phyloP scores from a whole-genome alignment of 2,113 vertebrate genomes.

The Zapus hudsonius region DNA sequence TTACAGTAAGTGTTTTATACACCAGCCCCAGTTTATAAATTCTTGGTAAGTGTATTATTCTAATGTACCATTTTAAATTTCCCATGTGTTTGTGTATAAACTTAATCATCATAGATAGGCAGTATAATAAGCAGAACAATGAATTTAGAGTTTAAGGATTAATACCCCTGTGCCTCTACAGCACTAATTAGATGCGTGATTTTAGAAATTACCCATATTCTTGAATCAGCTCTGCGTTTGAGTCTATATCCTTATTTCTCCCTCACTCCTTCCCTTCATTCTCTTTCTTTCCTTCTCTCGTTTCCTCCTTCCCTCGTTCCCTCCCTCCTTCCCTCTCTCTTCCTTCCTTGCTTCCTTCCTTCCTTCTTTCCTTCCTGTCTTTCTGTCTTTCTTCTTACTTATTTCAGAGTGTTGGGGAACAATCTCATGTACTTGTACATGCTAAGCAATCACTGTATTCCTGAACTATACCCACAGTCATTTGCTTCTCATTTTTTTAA shows the following conservation, averaged over 20 bases:
- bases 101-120: background rate
- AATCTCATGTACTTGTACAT: background rate
- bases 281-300: too few species aligned
- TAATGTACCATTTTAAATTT: slow-evolving; percentile 23
- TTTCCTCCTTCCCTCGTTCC: too few species aligned
- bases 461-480: background rate
- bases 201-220: background rate
- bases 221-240: background rate
- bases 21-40: too few species aligned
- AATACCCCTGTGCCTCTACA: background rate
- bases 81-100: background rate
- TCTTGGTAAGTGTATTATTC: too few species aligned
- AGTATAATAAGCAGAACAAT: background rate
- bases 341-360: too few species aligned
- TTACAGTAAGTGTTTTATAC: background rate
- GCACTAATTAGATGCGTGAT: background rate
- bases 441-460: background rate
- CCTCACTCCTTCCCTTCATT: background rate
- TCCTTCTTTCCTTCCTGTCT: too few species aligned
- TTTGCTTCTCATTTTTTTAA: slow-evolving; percentile 3
- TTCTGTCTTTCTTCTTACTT: too few species aligned
- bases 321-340: too few species aligned
- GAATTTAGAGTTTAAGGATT: background rate
- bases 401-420: background rate
- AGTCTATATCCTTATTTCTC: background rate